These are phyloP conservation scores for Pantherophis alleghaniensis DNA, from an alignment of 2,797 vertebrate genomes.

Conservation along the genomic window DNA sequence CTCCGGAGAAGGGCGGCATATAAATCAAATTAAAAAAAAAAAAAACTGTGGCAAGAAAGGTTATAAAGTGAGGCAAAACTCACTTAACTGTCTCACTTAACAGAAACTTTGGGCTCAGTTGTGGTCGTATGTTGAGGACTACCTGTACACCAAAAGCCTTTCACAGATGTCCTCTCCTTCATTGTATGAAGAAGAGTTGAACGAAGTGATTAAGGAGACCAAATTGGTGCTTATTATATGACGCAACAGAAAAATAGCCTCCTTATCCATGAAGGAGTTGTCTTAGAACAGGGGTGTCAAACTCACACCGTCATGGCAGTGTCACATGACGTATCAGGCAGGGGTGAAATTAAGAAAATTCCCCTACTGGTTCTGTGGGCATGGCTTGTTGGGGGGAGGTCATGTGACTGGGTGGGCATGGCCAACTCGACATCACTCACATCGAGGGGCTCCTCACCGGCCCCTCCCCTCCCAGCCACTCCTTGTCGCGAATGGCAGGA, in stretches of 20 bases:
- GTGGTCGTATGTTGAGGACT: background rate
- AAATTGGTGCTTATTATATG: background rate
- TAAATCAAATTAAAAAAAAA: too few relatives aligned
- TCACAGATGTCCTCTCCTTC: background rate
- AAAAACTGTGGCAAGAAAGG: background rate
- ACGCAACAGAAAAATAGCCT: background rate
- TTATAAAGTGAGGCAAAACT: background rate
- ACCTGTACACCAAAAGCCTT: background rate
- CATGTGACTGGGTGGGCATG: too few relatives aligned
- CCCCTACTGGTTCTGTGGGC: too few relatives aligned
- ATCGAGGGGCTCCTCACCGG: too few relatives aligned
- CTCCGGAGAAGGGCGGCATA: too few relatives aligned
- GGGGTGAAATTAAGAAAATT: too few relatives aligned
- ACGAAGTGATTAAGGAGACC: background rate
- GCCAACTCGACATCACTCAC: too few relatives aligned
- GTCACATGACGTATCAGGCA: too few relatives aligned
- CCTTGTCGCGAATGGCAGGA: too few relatives aligned
- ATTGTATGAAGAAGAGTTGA: background rate
- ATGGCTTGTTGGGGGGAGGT: too few relatives aligned
- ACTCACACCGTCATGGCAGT: rapidly evolving
- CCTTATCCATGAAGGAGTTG: background rate
- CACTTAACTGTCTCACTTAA: background rate
- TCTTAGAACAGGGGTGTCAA: background rate
- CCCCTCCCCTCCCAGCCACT: too few relatives aligned
- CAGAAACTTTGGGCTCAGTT: background rate